A percentile compares a stretch with the other conserved stretches of the same genome.
Evolutionary conservation across 1,140 invertebrate genomes (phyloP).

Genomic region (Choristoneura fumiferana): DNA sequence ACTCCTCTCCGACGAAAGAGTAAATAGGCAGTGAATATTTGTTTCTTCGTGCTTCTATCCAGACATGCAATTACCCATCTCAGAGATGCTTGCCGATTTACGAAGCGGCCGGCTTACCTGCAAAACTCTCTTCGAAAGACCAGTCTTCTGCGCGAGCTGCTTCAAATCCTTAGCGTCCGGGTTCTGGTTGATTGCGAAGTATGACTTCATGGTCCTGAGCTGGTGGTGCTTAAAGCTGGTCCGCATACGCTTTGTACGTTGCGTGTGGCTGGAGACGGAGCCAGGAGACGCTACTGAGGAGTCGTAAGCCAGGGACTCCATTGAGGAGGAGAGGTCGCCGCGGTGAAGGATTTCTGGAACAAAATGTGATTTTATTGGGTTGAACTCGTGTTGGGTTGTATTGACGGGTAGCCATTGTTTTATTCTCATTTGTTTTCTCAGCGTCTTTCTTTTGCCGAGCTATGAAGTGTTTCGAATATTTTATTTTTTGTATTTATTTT

Average conservation of each 20-base stretch:
- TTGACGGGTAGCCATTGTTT: too few species aligned
- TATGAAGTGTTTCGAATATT: too few species aligned
- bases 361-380: too few species aligned
- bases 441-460: too few species aligned
- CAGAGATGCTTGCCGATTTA: too few species aligned
- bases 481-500: too few species aligned
- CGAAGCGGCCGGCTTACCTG: slow-evolving; percentile 92
- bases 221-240: slow-evolving; percentile 99
- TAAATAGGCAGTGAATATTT: too few species aligned
- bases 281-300: slow-evolving; percentile 86
- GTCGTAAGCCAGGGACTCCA: slow-evolving; percentile 87
- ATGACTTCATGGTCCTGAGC: slow-evolving; percentile 97
- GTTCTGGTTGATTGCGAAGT: slow-evolving; percentile 98
- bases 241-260: slow-evolving; percentile 92
- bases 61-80: too few species aligned
- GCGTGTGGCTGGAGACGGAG: slow-evolving; percentile 78
- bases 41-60: too few species aligned
- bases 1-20: too few species aligned
- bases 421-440: too few species aligned
- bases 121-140: slow-evolving; percentile 95
- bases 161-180: slow-evolving; percentile 98
- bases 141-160: slow-evolving; percentile 97
- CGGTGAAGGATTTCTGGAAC: slow-evolving; percentile 86
- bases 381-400: too few species aligned
- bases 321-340: slow-evolving; percentile 85